These are phyloP conservation scores for Romanomermis culicivorax DNA, from an alignment of 2,888 invertebrate species.

Conservation along the genomic window DNA sequence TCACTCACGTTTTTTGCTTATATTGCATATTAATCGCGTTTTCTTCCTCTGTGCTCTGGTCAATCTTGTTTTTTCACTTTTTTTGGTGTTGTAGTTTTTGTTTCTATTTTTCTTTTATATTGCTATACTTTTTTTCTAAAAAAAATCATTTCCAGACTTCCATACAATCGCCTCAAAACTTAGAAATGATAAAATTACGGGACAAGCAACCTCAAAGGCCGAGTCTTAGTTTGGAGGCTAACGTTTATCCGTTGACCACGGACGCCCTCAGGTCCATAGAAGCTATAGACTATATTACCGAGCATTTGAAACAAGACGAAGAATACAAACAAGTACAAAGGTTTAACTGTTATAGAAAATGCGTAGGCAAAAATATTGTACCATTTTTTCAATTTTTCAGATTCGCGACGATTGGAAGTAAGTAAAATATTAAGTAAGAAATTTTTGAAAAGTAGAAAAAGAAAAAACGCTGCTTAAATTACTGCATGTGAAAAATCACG, in stretches of 20 bases:
- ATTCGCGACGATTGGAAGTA: slow-evolving; percentile 3
- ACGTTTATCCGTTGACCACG: slow-evolving; percentile 46
- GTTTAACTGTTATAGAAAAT: not conserved
- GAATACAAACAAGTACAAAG: slow-evolving; percentile 72
- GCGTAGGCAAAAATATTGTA: not conserved
- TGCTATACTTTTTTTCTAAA: too few species aligned
- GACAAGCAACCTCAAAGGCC: too few species aligned
- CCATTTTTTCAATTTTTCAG: not conserved
- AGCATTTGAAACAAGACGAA: slow-evolving; percentile 90
- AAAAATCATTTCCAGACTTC: too few species aligned
- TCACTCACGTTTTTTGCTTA: too few species aligned
- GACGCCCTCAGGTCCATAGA: slow-evolving; percentile 77
- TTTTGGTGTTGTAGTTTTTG: too few species aligned
- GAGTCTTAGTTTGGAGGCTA: not conserved
- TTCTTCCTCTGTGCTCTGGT: too few species aligned
- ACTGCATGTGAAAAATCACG: too few species aligned
- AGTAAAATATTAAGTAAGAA: not conserved
- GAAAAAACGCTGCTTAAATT: too few species aligned
- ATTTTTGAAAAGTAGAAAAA: not conserved
- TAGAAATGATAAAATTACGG: not conserved
- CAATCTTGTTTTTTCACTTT: too few species aligned
- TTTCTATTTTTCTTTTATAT: too few species aligned
- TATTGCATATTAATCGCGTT: too few species aligned
- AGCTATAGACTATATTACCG: slow-evolving; percentile 92
- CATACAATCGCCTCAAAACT: not conserved